Evolutionary conservation across 1,140 invertebrate species (phyloP).

Genomic region (Macrotrachela quadricornifera): DNA sequence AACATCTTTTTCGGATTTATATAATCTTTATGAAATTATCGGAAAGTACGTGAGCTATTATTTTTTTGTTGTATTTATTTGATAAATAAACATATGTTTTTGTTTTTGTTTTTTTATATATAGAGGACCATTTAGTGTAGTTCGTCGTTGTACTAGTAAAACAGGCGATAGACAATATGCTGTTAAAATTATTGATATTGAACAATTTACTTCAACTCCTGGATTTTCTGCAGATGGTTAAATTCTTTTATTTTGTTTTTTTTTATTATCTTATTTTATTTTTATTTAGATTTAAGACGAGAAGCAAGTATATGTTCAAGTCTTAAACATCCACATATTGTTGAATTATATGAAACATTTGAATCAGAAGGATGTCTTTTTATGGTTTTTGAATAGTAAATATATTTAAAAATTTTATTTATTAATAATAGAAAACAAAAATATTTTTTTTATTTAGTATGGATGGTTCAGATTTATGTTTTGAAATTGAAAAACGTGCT

Average conservation of each 20-base stretch:
- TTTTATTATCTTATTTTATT: not conserved
- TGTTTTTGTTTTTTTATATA: too few species aligned
- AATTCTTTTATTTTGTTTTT: not conserved
- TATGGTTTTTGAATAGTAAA: constrained; percentile 95
- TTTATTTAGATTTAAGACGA: constrained; percentile 58
- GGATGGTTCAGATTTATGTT: constrained; percentile 92
- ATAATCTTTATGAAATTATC: too few species aligned
- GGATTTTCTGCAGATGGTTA: constrained; percentile 79
- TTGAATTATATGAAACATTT: constrained; percentile 88
- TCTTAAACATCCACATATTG: constrained; percentile 93
- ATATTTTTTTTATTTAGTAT: constrained; percentile 46
- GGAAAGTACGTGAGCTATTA: too few species aligned
- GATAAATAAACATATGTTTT: too few species aligned
- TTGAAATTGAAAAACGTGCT: constrained; percentile 85
- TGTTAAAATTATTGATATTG: constrained; percentile 93
- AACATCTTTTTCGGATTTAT: too few species aligned
- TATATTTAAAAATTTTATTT: not conserved
- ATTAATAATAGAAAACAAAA: not conserved
- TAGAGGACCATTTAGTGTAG: constrained; percentile 89
- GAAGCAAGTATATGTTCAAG: constrained; percentile 97
- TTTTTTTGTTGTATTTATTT: too few species aligned
- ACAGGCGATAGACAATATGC: constrained; percentile 85
- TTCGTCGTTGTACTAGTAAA: constrained; percentile 76
- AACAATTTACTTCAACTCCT: constrained; percentile 81
- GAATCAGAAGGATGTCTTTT: constrained; percentile 94